Evolutionary conservation across 2,888 invertebrate genomes (phyloP).

Genomic region (Drosophila barbarae): DNA sequence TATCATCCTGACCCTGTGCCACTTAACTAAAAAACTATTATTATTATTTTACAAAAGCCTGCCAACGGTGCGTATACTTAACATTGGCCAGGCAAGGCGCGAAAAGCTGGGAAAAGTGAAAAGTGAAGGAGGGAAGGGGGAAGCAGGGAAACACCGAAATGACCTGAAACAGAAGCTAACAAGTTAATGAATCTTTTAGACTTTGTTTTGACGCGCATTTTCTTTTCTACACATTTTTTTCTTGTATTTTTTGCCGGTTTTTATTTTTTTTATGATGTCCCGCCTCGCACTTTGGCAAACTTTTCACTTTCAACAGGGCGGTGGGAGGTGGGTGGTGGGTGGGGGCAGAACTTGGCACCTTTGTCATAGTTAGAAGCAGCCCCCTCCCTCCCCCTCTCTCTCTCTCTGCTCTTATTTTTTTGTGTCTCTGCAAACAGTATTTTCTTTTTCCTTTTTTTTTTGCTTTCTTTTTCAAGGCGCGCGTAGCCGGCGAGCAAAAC

Average conservation of each 20-base stretch:
- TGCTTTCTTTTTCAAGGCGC: constrained; percentile 22
- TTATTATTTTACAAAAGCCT: not conserved
- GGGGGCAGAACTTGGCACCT: constrained; percentile 61
- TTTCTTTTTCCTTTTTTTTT: constrained; percentile 20
- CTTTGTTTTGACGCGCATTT: constrained; percentile 61
- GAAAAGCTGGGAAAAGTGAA: not conserved
- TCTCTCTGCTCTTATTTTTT: not conserved
- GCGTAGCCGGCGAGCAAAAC: constrained; percentile 66
- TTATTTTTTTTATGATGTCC: constrained; percentile 22
- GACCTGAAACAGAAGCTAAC: constrained; percentile 33
- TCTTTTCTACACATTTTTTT: constrained; percentile 7
- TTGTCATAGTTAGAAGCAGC: constrained; percentile 41
- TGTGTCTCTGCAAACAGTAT: constrained; percentile 32
- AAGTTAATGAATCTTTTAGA: constrained; percentile 65
- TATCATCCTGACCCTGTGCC: no score
- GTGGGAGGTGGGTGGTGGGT: not conserved
- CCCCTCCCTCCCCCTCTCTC: not conserved
- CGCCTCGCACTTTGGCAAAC: constrained; percentile 66
- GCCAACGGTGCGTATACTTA: constrained; percentile 26
- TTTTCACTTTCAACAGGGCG: constrained; percentile 65
- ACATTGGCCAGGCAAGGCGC: not conserved
- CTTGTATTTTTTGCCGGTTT: constrained; percentile 1
- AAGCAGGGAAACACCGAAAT: constrained; percentile 2
- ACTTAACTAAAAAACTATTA: constrained; percentile 2
- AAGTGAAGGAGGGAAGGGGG: not conserved